phyloP scores from a whole-genome alignment of 2,113 vertebrate species.

The Muntiacus muntjak region DNA sequence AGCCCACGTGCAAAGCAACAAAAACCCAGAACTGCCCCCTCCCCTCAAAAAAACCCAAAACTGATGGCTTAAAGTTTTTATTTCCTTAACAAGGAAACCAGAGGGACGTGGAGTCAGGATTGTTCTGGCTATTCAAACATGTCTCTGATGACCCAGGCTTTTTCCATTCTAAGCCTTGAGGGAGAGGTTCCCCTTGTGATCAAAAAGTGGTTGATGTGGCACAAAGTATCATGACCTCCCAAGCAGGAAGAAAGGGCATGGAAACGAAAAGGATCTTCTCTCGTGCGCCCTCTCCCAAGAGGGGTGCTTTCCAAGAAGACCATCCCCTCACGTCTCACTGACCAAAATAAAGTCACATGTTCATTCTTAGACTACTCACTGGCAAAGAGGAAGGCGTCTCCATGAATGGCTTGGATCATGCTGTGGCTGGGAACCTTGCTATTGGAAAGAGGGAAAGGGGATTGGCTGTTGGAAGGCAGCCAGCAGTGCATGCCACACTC shows the following conservation, averaged over 20 bases:
- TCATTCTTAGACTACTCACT: background rate
- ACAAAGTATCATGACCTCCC: background rate
- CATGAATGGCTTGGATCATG: background rate
- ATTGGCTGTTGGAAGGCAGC: background rate
- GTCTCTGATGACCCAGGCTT: background rate
- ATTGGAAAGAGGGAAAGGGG: background rate
- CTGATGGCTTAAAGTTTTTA: background rate
- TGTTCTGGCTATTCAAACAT: background rate
- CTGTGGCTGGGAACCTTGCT: background rate
- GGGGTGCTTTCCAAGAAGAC: background rate
- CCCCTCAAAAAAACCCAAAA: background rate
- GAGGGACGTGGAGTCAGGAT: background rate
- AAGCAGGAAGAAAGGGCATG: background rate
- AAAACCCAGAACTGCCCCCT: background rate
- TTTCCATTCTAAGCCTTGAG: background rate
- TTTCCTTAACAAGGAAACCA: conserved; percentile 1
- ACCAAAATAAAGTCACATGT: background rate
- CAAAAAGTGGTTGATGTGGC: background rate
- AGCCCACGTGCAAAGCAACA: background rate
- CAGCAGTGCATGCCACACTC: background rate
- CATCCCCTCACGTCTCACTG: background rate
- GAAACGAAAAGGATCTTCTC: background rate
- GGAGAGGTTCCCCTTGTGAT: background rate
- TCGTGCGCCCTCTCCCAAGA: background rate
- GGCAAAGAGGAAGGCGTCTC: background rate